Conservation (phyloP, 2,888 invertebrate species). For the Dione vanillae region DNA sequence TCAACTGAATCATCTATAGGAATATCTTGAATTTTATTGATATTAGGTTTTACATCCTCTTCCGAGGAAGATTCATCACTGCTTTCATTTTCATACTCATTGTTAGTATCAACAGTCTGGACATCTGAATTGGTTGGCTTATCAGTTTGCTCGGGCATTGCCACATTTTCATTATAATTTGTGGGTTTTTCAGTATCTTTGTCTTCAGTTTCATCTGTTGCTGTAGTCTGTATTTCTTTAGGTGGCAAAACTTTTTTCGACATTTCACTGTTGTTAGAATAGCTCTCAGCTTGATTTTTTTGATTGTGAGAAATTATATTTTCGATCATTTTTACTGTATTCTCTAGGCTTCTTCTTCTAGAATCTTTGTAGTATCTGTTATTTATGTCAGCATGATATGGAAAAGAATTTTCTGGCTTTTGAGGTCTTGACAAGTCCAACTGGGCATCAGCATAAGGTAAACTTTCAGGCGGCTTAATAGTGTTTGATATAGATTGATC, state of each 20-base stretch:
- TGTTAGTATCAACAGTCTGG: conserved; percentile 18
- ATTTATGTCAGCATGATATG: conserved; percentile 35
- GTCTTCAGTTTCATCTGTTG: neutral
- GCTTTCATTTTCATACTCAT: conserved; percentile 20
- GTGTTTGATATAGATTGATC: conserved; percentile 10
- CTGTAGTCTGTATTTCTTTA: conserved; percentile 8
- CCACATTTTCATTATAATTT: conserved; percentile 5
- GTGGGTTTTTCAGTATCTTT: neutral
- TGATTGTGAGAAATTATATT: conserved; percentile 59
- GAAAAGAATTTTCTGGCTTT: conserved; percentile 34
- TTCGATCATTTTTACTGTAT: conserved; percentile 71
- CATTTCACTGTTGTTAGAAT: neutral
- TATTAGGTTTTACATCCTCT: conserved; percentile 42
- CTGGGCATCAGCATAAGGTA: conserved; percentile 6
- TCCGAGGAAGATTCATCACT: conserved; percentile 42
- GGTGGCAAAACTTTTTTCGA: conserved; percentile 9
- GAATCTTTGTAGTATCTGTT: conserved; percentile 49
- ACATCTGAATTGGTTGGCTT: neutral
- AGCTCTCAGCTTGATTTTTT: conserved; percentile 18
- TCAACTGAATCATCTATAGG: conserved; percentile 45
- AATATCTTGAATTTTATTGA: conserved; percentile 30
- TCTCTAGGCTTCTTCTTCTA: conserved; percentile 67
- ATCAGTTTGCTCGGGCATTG: conserved; percentile 4
- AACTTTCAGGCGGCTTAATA: conserved; percentile 11
- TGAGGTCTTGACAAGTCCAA: conserved; percentile 38